Base-by-base conservation (phyloP, 92 coral and sea anemone genomes). In the Epizoanthus stellaris region DNA sequence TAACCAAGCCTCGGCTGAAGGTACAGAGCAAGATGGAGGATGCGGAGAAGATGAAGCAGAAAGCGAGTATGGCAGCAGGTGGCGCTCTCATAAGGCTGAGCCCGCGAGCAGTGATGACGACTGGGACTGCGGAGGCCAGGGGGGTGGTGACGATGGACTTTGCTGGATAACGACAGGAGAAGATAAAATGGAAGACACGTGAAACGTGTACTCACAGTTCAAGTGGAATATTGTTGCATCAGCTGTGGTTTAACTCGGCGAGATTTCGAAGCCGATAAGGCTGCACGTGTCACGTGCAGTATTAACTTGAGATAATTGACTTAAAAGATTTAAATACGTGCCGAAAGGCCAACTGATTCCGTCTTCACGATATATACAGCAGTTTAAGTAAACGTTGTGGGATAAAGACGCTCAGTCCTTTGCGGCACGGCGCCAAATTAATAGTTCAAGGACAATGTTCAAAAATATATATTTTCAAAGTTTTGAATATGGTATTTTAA, bases 51-150 rank as follows among this genome's bases (percentile, higher is more conserved):
- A 49, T 34, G 76, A 52, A 17, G 52, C 40, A 16, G 75, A 30
- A 23, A 15, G 25, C 16, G 53, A 68, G 2, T 25, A 11, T 25
- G 75, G 65, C 21, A 49, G 19, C 23, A 15, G 13, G 17, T 54
- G 86, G 77, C 20, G 53, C 65, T 11, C 76, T 16, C 13, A 62
- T 10, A 43, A 45, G 57, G 72, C 30, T 67, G 77, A 82, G 23
- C 64, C 76, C 56, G 73, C 61, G 43, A 70, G 77, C 77, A 70
- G 76, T 68, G 85, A 81, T 25, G 67, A 81, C 13, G 65, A 67
- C 76, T 67, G 76, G 65, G 85, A 82, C 36, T 9, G 9, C 13
- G 67, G 11, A 20, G 4, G 6, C 15, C 77, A 57, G 64, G 81
- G 70, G 17, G 79, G 21, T 57, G 87, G 70, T 20, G 68, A 61